Evolutionary conservation across 2,113 vertebrate genomes (phyloP).

Genomic region (Ctenodactylus gundi): DNA sequence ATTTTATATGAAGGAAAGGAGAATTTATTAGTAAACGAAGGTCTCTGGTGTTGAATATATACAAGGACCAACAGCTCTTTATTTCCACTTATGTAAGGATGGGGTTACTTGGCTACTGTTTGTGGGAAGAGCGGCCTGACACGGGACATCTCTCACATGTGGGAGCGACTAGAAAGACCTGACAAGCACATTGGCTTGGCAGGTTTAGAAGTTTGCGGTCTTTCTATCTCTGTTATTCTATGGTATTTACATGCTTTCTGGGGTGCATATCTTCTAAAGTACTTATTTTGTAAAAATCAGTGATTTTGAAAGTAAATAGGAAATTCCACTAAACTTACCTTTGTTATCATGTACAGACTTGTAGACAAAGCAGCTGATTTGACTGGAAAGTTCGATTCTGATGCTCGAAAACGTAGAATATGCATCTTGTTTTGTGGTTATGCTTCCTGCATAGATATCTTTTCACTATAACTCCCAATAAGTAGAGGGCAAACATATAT

Average conservation of each 20-base stretch:
- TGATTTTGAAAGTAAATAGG: neutral
- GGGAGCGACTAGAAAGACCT: neutral
- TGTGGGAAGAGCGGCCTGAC: neutral
- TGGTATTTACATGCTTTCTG: neutral
- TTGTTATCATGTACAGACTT: neutral
- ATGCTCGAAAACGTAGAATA: neutral
- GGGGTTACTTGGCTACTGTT: neutral
- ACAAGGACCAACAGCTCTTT: neutral
- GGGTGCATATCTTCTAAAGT: neutral
- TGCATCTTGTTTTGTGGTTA: neutral
- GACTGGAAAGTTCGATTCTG: neutral
- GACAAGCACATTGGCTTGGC: neutral
- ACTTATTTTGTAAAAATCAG: constrained; percentile 1
- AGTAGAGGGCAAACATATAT: neutral
- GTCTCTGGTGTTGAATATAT: neutral
- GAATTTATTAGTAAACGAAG: neutral
- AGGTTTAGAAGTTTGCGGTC: neutral
- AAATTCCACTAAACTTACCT: neutral
- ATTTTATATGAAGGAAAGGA: neutral
- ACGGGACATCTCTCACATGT: neutral
- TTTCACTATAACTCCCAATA: neutral
- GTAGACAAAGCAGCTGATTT: constrained; percentile 4
- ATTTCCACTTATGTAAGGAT: neutral
- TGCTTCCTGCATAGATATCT: neutral
- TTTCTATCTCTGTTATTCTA: neutral